Percentiles rank a stretch among this genome's conserved stretches.
These are phyloP conservation scores for Erebia aethiops DNA, from an alignment of 2,888 invertebrate genomes.

Conservation along the genomic window DNA sequence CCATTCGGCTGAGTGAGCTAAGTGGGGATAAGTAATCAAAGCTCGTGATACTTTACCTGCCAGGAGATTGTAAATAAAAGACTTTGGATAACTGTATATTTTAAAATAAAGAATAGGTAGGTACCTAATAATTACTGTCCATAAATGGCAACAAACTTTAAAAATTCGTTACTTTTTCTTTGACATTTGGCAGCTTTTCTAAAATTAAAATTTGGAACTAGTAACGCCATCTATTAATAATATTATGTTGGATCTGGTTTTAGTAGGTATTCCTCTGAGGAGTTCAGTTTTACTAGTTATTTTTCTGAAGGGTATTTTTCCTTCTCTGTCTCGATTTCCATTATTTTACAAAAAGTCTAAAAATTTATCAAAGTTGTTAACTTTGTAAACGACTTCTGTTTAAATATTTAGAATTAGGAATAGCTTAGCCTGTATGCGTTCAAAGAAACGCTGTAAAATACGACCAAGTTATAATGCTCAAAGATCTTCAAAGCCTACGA, in stretches of 20 bases:
- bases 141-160: background rate
- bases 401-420: no score
- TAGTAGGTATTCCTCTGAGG: no score
- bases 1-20: constrained; percentile 63
- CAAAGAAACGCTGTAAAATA: constrained; percentile 12
- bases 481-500: background rate
- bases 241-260: no score
- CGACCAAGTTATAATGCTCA: background rate
- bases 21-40: constrained; percentile 65
- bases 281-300: no score
- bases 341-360: no score
- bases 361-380: no score
- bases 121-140: background rate
- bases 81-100: background rate
- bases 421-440: background rate
- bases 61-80: constrained; percentile 17
- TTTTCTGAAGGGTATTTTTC: no score
- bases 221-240: background rate
- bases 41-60: constrained; percentile 28
- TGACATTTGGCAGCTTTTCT: background rate
- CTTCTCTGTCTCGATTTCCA: no score
- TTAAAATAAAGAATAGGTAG: background rate
- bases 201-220: background rate
- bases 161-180: background rate
- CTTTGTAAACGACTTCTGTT: no score